phyloP scores from a whole-genome alignment of 2,888 invertebrate species.

The Eupithecia abbreviata region DNA sequence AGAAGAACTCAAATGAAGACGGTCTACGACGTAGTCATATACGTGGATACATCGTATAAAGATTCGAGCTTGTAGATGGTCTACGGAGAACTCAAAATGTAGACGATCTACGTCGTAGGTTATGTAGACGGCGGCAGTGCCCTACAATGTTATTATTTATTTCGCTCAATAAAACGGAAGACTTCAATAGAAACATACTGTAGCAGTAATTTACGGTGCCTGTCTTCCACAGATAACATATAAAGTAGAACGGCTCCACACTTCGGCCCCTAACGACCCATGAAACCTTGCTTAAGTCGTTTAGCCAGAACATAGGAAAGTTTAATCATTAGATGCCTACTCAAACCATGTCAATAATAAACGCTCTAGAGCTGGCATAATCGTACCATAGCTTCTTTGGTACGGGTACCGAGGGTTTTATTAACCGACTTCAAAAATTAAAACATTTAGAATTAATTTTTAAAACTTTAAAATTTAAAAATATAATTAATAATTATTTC shows the following conservation, averaged over 20 bases:
- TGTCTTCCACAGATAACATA: conserved; percentile 18
- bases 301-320: conserved; percentile 18
- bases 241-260: conserved; percentile 1
- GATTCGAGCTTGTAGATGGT: neutral
- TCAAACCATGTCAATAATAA: conserved; percentile 2
- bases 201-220: conserved; percentile 7
- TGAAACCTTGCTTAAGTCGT: conserved; percentile 20
- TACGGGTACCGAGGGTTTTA: neutral
- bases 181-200: neutral
- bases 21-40: neutral
- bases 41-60: neutral
- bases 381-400: neutral
- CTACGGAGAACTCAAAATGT: neutral
- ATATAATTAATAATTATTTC: too few species aligned
- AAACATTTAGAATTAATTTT: too few species aligned
- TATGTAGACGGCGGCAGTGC: neutral
- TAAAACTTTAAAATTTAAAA: too few species aligned
- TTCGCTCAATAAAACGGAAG: neutral
- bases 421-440: neutral
- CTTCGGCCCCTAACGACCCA: conserved; percentile 17
- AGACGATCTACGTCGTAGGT: neutral
- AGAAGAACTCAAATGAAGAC: too few species aligned
- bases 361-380: neutral
- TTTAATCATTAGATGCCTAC: conserved; percentile 20
- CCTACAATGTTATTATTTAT: neutral